phyloP scores from a whole-genome alignment of 1,140 invertebrate genomes.

The Scaptomyza hsui region DNA sequence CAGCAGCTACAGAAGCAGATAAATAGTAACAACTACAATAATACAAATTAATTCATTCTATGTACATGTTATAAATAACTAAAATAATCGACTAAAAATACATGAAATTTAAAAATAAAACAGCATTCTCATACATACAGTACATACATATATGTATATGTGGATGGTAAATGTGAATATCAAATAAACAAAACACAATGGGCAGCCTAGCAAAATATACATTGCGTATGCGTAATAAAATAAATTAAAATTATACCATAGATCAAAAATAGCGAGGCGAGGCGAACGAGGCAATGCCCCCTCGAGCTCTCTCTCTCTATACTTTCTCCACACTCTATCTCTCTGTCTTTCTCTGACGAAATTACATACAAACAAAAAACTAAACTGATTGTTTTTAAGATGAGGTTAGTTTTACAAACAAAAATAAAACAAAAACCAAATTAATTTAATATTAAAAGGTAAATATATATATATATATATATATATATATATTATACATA shows the following conservation, averaged over 20 bases:
- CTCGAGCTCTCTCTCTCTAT: slow-evolving; percentile 7
- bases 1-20: slow-evolving; percentile 15
- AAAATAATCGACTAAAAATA: slow-evolving; percentile 61
- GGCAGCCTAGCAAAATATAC: slow-evolving; percentile 77
- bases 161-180: slow-evolving; percentile 28
- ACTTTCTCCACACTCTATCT: slow-evolving; percentile 9
- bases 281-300: too few relatives aligned
- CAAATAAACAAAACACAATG: slow-evolving; percentile 59
- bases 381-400: slow-evolving; percentile 80
- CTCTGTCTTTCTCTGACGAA: slow-evolving; percentile 35
- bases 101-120: slow-evolving; percentile 33
- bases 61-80: slow-evolving; percentile 79
- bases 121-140: slow-evolving; percentile 8
- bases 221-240: slow-evolving; percentile 69
- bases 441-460: slow-evolving; percentile 45
- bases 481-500: too few relatives aligned
- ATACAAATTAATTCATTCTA: slow-evolving; percentile 70
- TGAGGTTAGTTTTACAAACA: slow-evolving; percentile 59
- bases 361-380: slow-evolving; percentile 49
- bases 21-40: slow-evolving; percentile 49
- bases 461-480: slow-evolving; percentile 39
- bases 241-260: slow-evolving; percentile 55
- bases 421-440: slow-evolving; percentile 31
- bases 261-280: slow-evolving; percentile 22
- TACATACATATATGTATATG: slow-evolving; percentile 4